These are phyloP conservation scores for Narcine bancroftii DNA, from an alignment of 2,113 vertebrate species.

Conservation along the genomic window DNA sequence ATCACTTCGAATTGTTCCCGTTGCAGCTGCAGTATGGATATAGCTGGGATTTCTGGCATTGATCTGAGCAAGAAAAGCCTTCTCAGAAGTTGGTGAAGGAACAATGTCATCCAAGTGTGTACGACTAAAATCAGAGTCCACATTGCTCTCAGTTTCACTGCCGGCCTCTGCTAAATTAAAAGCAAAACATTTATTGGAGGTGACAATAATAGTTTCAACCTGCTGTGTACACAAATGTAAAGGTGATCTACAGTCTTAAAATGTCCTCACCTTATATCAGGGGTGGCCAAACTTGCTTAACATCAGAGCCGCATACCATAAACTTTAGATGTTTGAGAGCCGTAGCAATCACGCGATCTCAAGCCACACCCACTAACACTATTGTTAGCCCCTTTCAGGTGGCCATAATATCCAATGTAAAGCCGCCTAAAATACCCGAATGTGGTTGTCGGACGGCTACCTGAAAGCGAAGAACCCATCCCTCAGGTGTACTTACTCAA, in stretches of 20 bases:
- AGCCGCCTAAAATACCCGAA: no score
- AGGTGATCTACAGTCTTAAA: background rate
- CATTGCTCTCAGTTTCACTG: constrained; percentile 78
- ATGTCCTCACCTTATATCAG: background rate
- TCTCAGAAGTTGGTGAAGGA: constrained; percentile 72
- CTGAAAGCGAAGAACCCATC: no score
- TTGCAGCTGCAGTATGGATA: constrained; percentile 50
- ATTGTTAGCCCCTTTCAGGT: no score
- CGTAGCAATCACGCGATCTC: no score
- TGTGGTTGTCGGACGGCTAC: no score
- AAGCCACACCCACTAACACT: no score
- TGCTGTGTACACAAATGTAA: background rate
- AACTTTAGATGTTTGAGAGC: no score
- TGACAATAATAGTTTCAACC: background rate
- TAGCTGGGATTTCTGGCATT: constrained; percentile 68
- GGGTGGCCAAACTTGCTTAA: no score
- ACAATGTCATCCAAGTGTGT: constrained; percentile 71
- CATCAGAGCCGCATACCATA: no score
- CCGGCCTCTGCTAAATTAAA: constrained; percentile 65
- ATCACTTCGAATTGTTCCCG: constrained; percentile 54
- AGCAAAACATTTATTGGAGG: constrained; percentile 8
- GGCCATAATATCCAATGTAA: no score
- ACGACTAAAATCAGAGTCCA: constrained; percentile 79
- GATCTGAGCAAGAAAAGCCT: constrained; percentile 73
- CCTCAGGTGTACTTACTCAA: no score